A percentile compares a stretch with the other conserved stretches of the same genome.
These are phyloP conservation scores for Whitmania pigra DNA, from an alignment of 1,140 invertebrate species.

Conservation along the genomic window DNA sequence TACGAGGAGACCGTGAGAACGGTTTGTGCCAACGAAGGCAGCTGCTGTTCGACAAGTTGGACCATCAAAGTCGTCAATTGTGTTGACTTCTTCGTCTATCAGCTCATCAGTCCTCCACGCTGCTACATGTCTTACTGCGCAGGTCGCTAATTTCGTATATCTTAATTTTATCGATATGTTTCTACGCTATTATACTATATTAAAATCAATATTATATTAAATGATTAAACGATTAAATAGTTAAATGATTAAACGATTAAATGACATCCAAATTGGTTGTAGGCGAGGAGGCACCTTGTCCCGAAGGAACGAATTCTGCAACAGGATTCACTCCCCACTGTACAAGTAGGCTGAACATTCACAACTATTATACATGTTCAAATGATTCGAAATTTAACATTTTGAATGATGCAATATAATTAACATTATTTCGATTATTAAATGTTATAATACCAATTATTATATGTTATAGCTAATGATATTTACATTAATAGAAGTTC, in stretches of 20 bases:
- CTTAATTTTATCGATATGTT: neutral
- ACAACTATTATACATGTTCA: neutral
- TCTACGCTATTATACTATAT: too few relatives aligned
- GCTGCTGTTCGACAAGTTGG: conserved; percentile 18
- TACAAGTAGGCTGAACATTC: neutral
- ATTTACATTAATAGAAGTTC: too few relatives aligned
- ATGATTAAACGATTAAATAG: neutral
- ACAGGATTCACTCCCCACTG: conserved; percentile 13
- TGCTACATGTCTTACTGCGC: conserved; percentile 23
- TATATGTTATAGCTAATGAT: too few relatives aligned
- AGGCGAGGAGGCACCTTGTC: conserved; percentile 11
- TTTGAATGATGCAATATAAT: too few relatives aligned
- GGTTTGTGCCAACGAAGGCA: conserved; percentile 10
- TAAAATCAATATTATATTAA: too few relatives aligned
- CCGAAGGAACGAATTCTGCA: conserved; percentile 11
- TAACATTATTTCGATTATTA: too few relatives aligned
- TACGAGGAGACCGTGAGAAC: neutral
- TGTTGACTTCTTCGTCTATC: conserved; percentile 19
- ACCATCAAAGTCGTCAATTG: conserved; percentile 19
- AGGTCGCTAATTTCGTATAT: conserved; percentile 13
- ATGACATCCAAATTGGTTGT: neutral
- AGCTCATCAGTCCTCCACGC: conserved; percentile 17
- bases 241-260: neutral
- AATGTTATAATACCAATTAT: too few relatives aligned
- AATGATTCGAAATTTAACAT: too few relatives aligned